phyloP scores from a whole-genome alignment of 2,113 vertebrate genomes.

The Mesembrinibis cayennensis region DNA sequence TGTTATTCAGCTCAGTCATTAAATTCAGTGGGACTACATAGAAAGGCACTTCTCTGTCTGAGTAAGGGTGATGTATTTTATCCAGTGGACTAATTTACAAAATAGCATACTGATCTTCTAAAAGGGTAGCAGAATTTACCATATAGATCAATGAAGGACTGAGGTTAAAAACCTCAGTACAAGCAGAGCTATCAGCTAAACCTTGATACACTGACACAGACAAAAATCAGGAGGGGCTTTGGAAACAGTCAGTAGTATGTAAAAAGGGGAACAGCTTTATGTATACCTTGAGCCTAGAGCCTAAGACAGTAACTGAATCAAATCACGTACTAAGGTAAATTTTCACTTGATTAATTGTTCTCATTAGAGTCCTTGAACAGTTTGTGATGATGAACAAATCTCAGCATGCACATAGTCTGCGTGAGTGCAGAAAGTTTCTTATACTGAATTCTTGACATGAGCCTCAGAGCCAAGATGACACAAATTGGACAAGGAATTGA shows the following conservation, averaged over 20 bases:
- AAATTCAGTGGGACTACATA: neutral
- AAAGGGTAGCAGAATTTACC: neutral
- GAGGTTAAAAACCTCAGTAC: neutral
- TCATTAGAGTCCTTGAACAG: neutral
- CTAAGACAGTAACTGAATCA: neutral
- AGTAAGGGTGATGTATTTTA: neutral
- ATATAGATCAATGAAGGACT: neutral
- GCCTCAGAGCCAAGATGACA: neutral
- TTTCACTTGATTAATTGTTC: conserved; percentile 31
- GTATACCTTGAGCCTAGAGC: neutral
- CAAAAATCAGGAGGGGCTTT: neutral
- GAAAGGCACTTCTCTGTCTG: neutral
- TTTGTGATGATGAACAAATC: neutral
- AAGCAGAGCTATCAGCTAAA: neutral
- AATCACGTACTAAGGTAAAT: neutral
- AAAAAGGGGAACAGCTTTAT: neutral
- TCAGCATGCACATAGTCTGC: neutral
- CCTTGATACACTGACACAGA: neutral
- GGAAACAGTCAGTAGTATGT: neutral
- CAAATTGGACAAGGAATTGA: neutral
- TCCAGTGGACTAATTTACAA: neutral
- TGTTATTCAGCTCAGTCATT: neutral
- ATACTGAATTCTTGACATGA: neutral
- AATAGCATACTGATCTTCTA: neutral
- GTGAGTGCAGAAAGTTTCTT: neutral